A percentile compares a stretch with the other conserved stretches of the same genome.
Conservation (phyloP, 2,113 vertebrate genomes). For the Eupsittula cactorum region DNA sequence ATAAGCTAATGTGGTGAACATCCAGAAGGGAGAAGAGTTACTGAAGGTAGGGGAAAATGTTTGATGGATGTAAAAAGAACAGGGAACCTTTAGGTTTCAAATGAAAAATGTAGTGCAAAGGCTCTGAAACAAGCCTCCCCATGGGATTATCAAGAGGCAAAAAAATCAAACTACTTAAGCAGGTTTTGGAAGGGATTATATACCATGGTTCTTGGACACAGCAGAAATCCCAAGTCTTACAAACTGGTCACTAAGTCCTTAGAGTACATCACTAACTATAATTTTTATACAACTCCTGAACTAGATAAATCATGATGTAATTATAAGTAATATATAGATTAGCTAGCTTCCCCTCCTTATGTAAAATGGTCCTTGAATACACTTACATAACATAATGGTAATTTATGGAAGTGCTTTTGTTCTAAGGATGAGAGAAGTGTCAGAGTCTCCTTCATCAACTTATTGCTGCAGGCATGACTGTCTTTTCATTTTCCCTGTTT, state of each 20-base stretch:
- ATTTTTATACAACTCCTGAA: neutral
- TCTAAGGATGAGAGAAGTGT: slow-evolving; percentile 27
- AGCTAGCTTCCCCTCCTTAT: neutral
- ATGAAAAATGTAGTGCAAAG: neutral
- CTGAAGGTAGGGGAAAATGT: neutral
- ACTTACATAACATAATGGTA: neutral
- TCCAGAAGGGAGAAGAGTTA: neutral
- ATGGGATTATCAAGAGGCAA: neutral
- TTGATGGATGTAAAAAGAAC: neutral
- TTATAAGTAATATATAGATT: neutral
- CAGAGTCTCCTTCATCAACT: slow-evolving; percentile 23
- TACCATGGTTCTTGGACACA: neutral
- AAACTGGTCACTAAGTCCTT: neutral
- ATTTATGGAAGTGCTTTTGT: slow-evolving; percentile 29
- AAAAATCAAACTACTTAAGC: slow-evolving; percentile 8
- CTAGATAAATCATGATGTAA: slow-evolving; percentile 1
- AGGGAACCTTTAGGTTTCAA: neutral
- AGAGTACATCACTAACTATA: neutral
- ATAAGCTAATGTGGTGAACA: neutral
- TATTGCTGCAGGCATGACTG: neutral
- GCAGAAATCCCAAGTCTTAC: neutral
- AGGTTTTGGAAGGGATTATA: slow-evolving; percentile 21
- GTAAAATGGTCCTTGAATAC: slow-evolving; percentile 22
- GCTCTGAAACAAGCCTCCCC: neutral
- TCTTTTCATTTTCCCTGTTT: slow-evolving; percentile 1